These are phyloP conservation scores for Zaprionus africanus DNA, from an alignment of 1,140 invertebrate species.

Conservation along the genomic window DNA sequence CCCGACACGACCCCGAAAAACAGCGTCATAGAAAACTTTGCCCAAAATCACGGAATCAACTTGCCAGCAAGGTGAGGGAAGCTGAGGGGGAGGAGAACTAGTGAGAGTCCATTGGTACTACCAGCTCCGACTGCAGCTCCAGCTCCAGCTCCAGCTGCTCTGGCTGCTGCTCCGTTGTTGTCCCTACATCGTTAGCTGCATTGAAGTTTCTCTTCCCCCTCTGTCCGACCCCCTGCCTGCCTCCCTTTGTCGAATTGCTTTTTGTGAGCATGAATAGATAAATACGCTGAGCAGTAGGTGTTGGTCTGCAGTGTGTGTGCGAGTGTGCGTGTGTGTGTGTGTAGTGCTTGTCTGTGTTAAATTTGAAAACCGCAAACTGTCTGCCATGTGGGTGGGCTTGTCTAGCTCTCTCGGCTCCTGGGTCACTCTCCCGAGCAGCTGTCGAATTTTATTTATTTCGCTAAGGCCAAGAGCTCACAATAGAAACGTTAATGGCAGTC, in stretches of 20 bases:
- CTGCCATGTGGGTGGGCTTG: constrained; percentile 43
- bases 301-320: constrained; percentile 31
- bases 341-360: constrained; percentile 50
- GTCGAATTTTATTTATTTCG: constrained; percentile 83
- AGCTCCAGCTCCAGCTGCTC: constrained; percentile 33
- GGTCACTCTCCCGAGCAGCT: constrained; percentile 57
- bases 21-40: constrained; percentile 58
- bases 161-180: constrained; percentile 56
- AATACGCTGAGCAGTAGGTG: constrained; percentile 69
- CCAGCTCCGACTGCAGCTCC: constrained; percentile 33
- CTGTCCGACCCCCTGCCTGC: neutral
- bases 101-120: constrained; percentile 63
- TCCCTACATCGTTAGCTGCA: constrained; percentile 79
- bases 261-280: constrained; percentile 81
- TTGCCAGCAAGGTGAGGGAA: constrained; percentile 43
- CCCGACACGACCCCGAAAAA: constrained; percentile 51
- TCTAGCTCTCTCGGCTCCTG: constrained; percentile 26
- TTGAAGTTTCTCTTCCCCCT: constrained; percentile 64
- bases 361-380: constrained; percentile 78
- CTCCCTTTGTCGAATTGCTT: constrained; percentile 62
- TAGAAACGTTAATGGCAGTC: constrained; percentile 79
- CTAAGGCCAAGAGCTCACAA: constrained; percentile 80
- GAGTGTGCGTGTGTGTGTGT: constrained; percentile 27
- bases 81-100: neutral
- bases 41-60: constrained; percentile 79